These are phyloP conservation scores for Leptocoma aspasia DNA, from an alignment of 2,113 vertebrate species.

Conservation along the genomic window DNA sequence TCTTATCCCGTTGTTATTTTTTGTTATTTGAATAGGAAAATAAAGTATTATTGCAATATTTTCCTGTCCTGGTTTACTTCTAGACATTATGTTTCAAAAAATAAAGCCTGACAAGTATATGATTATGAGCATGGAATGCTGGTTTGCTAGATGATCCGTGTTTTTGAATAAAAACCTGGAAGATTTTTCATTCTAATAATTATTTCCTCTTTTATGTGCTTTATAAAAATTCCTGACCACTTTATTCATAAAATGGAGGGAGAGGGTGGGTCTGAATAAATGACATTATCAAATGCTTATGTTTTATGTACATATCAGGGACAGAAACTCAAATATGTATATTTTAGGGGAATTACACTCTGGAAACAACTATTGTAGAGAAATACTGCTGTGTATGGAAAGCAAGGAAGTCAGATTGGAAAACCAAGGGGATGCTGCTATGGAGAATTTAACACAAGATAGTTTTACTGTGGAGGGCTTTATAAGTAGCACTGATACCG, in stretches of 20 bases:
- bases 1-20: background rate
- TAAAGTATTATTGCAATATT: background rate
- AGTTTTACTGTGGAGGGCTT: background rate
- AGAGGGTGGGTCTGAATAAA: background rate
- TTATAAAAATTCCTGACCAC: background rate
- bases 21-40: background rate
- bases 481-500: background rate
- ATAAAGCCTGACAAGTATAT: background rate
- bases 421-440: background rate
- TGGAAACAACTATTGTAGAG: background rate
- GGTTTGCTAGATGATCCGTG: background rate
- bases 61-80: background rate
- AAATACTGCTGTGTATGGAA: background rate
- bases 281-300: background rate
- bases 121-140: background rate
- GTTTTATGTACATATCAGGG: background rate
- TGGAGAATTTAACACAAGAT: background rate
- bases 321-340: background rate
- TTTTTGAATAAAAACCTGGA: background rate
- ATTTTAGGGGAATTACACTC: background rate
- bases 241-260: background rate
- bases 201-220: background rate
- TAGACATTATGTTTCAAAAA: background rate
- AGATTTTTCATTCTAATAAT: background rate
- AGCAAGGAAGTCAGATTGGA: background rate